phyloP scores from a whole-genome alignment of 2,113 vertebrate species.

The Sylvia atricapilla region DNA sequence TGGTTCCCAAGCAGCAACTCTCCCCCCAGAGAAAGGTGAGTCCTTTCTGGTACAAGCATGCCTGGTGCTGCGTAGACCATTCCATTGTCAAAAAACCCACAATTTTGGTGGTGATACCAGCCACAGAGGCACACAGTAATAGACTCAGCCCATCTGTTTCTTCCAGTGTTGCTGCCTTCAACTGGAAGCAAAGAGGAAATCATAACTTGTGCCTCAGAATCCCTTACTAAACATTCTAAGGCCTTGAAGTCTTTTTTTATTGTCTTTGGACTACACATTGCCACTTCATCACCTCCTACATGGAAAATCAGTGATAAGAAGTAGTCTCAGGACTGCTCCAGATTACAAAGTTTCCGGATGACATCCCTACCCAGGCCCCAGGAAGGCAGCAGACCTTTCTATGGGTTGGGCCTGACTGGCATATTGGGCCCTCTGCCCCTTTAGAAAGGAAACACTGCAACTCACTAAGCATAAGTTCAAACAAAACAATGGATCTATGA shows the following conservation, averaged over 20 bases:
- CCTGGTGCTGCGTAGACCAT: not conserved
- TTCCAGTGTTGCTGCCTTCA: not conserved
- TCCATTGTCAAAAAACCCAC: not conserved
- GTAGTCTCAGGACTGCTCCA: accelerated
- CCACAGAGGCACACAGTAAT: not conserved
- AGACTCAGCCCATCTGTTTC: not conserved
- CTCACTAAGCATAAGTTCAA: not conserved
- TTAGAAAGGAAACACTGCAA: not conserved
- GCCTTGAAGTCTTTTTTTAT: not conserved
- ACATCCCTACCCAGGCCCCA: not conserved
- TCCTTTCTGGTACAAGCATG: not conserved
- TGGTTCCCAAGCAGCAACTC: not conserved
- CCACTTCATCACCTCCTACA: not conserved
- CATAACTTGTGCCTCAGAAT: not conserved
- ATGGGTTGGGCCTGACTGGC: not conserved
- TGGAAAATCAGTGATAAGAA: not conserved
- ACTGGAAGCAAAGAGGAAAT: not conserved
- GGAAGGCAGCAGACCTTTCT: not conserved
- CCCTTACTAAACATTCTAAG: not conserved
- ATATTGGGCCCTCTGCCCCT: not conserved
- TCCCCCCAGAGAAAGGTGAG: not conserved
- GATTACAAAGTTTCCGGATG: not conserved
- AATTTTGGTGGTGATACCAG: not conserved
- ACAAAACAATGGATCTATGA: not conserved
- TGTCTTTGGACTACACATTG: accelerated